Conservation (phyloP, 2,888 invertebrate genomes). For the Harmothoe impar region DNA sequence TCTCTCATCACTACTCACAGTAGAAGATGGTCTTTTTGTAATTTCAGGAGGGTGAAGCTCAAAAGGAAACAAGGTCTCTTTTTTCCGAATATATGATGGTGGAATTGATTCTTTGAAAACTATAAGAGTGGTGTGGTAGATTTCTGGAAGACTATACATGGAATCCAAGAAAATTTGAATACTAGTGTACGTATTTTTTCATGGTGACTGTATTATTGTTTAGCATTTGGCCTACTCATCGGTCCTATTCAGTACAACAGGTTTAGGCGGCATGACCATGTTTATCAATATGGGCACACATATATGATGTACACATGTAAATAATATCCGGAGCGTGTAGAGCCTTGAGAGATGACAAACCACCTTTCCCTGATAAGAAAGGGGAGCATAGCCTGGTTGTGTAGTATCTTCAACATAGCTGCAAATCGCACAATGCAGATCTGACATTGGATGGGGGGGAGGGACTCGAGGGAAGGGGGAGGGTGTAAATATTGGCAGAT, state of each 20-base stretch:
- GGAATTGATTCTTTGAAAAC: not conserved
- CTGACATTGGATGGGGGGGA: too few species aligned
- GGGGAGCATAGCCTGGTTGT: not conserved
- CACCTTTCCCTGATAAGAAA: not conserved
- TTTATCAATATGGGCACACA: not conserved
- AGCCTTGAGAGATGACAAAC: not conserved
- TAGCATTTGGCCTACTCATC: too few species aligned
- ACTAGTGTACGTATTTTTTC: too few species aligned
- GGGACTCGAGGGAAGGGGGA: not conserved
- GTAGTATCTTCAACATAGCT: constrained; percentile 1
- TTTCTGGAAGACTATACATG: too few species aligned
- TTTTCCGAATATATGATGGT: not conserved
- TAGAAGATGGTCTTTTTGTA: too few species aligned
- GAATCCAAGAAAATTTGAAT: too few species aligned
- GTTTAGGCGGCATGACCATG: too few species aligned
- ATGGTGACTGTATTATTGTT: too few species aligned
- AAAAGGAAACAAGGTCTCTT: not conserved
- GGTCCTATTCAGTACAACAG: too few species aligned
- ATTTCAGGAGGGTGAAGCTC: constrained; percentile 41
- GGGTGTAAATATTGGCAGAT: too few species aligned
- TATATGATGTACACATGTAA: constrained; percentile 6
- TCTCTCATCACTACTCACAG: too few species aligned
- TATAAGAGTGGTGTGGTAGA: too few species aligned
- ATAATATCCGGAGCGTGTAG: not conserved
- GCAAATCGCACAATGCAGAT: constrained; percentile 42